Conservation (phyloP, 2,113 vertebrate genomes). For the Perca fluviatilis region DNA sequence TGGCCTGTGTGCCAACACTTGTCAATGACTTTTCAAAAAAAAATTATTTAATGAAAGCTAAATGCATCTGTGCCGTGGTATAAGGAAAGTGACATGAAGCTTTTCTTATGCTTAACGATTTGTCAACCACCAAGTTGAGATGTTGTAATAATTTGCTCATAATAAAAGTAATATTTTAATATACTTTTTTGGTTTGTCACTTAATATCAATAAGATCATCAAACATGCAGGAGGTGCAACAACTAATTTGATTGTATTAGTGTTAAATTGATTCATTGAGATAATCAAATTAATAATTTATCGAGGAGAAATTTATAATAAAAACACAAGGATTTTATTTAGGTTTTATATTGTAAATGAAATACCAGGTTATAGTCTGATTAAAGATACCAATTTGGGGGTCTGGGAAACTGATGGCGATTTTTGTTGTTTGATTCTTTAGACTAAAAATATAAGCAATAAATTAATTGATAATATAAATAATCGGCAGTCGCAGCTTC, state of each 20-base stretch:
- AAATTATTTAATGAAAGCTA: constrained; percentile 69
- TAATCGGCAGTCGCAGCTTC: background rate
- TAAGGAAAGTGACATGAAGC: constrained; percentile 24
- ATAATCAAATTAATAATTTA: background rate
- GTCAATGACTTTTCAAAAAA: constrained; percentile 37
- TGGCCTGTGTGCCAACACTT: background rate
- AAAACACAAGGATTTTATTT: background rate
- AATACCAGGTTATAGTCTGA: background rate
- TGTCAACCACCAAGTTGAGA: constrained; percentile 9
- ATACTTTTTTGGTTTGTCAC: constrained; percentile 12
- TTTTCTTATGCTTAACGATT: constrained; percentile 34
- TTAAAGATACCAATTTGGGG: background rate
- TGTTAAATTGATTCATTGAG: background rate
- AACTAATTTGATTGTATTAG: background rate
- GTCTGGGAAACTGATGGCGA: background rate
- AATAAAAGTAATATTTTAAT: constrained; percentile 73
- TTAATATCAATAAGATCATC: background rate
- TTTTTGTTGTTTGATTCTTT: background rate
- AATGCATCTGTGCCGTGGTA: constrained; percentile 29
- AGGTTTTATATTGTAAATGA: background rate
- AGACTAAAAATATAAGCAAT: background rate
- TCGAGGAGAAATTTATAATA: background rate
- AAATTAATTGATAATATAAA: background rate
- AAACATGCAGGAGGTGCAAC: background rate
- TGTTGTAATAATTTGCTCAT: constrained; percentile 28